Conservation (phyloP, 2,113 vertebrate species). For the Illadopsis cleaveri region DNA sequence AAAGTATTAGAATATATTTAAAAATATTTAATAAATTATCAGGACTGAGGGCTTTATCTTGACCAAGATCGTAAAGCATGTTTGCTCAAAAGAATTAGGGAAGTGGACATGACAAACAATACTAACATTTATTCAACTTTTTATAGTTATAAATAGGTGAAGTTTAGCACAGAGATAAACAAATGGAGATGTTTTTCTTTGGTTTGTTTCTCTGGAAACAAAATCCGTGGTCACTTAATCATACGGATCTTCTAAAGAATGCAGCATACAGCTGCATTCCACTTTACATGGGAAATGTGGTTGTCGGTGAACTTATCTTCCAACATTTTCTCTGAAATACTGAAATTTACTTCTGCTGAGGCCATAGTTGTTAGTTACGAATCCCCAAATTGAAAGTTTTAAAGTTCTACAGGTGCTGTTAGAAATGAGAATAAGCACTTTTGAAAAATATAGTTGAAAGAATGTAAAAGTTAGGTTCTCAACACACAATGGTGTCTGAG, state of each 20-base stretch:
- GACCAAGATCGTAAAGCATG: neutral
- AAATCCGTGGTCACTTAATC: neutral
- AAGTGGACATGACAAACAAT: neutral
- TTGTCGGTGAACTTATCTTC: neutral
- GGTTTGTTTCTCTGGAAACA: neutral
- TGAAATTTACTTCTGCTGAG: neutral
- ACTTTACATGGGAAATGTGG: neutral
- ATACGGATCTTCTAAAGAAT: neutral
- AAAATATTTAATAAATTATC: neutral
- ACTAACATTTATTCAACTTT: neutral
- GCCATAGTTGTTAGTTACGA: neutral
- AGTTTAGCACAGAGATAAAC: neutral
- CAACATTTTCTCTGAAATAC: neutral
- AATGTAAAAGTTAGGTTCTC: neutral
- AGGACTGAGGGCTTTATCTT: neutral
- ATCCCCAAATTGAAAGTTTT: neutral
- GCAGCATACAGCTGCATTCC: neutral
- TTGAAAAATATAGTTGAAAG: neutral
- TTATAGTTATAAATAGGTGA: neutral
- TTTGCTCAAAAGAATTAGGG: neutral
- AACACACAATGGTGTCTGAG: rapidly evolving
- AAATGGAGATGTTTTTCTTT: neutral
- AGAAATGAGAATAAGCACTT: neutral
- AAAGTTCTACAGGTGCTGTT: neutral
- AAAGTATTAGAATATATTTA: neutral